Percentiles rank a stretch among this genome's conserved stretches.
Evolutionary conservation across 1,140 invertebrate genomes (phyloP).

Genomic region (Caenorhabditis elegans): DNA sequence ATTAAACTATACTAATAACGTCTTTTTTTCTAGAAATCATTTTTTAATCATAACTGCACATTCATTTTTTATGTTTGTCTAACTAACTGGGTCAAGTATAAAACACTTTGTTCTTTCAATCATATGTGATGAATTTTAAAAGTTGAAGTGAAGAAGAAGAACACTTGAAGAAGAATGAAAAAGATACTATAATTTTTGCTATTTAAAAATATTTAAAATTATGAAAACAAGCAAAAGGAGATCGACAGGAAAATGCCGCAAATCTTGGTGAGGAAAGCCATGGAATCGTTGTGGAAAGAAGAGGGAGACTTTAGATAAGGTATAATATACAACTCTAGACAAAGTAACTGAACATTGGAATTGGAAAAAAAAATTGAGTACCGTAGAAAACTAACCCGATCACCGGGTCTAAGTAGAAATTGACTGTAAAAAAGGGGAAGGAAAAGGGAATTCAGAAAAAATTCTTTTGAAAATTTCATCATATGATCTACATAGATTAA

Average conservation of each 20-base stretch:
- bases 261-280: neutral
- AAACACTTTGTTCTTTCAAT: conserved; percentile 14
- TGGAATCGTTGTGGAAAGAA: conserved; percentile 18
- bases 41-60: neutral
- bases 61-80: neutral
- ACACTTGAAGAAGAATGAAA: neutral
- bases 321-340: neutral
- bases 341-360: too few species aligned
- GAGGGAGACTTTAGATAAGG: neutral
- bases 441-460: too few species aligned
- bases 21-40: neutral
- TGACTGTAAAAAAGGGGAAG: too few species aligned
- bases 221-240: neutral
- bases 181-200: neutral
- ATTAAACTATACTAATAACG: too few species aligned
- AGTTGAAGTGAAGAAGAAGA: neutral
- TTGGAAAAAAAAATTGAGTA: neutral
- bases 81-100: neutral
- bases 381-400: neutral
- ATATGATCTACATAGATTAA: too few species aligned
- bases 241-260: conserved; percentile 10
- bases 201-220: neutral
- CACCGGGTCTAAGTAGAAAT: neutral
- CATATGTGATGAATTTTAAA: neutral
- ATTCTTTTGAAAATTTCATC: too few species aligned